phyloP scores from a whole-genome alignment of 2,797 vertebrate species.

The Notolabrus celidotus region DNA sequence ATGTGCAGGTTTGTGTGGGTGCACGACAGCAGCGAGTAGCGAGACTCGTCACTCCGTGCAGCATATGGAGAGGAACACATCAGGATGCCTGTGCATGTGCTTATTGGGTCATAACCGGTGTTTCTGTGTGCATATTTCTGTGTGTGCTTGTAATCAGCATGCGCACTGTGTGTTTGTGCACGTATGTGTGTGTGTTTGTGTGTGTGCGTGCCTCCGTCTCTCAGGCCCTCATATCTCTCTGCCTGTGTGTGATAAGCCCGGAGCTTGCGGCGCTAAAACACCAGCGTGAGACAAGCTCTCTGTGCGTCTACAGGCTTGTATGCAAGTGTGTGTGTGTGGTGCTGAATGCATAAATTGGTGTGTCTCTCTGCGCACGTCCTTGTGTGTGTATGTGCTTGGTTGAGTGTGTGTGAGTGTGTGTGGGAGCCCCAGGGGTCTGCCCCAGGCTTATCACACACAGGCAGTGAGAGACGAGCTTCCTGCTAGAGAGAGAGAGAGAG shows the following conservation, averaged over 20 bases:
- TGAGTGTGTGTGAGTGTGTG: slow-evolving; percentile 41
- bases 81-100: slow-evolving; percentile 67
- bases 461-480: slow-evolving; percentile 85
- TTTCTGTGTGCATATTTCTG: slow-evolving; percentile 41
- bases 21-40: slow-evolving; percentile 38
- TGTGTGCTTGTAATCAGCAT: slow-evolving; percentile 50
- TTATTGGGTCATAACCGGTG: slow-evolving; percentile 70
- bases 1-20: slow-evolving; percentile 59
- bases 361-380: slow-evolving; percentile 52
- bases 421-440: slow-evolving; percentile 81
- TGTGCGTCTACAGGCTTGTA: slow-evolving; percentile 68
- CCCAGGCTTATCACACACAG: slow-evolving; percentile 86
- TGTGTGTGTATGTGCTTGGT: slow-evolving; percentile 13
- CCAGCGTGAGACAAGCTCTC: slow-evolving; percentile 76
- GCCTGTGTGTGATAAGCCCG: slow-evolving; percentile 81
- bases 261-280: slow-evolving; percentile 81
- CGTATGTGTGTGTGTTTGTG: slow-evolving; percentile 14
- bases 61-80: slow-evolving; percentile 68
- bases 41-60: slow-evolving; percentile 46
- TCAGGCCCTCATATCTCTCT: slow-evolving; percentile 78
- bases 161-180: slow-evolving; percentile 40
- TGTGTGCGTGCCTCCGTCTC: slow-evolving; percentile 57
- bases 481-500: slow-evolving; percentile 63
- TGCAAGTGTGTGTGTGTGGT: slow-evolving; percentile 40
- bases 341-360: slow-evolving; percentile 71